Base-by-base conservation (phyloP, 1,140 invertebrate species). In the Apolygus lucorum region DNA sequence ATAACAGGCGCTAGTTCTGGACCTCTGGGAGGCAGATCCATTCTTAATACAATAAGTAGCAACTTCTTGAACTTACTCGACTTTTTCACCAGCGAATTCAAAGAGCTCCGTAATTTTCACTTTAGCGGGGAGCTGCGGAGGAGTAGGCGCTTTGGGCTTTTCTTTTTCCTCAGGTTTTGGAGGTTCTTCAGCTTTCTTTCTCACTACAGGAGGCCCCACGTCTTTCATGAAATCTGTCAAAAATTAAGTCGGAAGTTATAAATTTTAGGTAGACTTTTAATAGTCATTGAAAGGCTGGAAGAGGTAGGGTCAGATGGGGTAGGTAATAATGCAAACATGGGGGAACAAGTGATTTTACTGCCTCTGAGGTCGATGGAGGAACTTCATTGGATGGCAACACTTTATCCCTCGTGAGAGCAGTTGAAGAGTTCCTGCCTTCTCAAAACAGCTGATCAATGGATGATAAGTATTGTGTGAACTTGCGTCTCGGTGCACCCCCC, bases 21-120 rank as follows among this genome's bases (percentile, higher is more conserved):
- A n/a, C n/a, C n/a, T n/a, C n/a, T n/a, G n/a, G n/a, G n/a, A n/a
- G n/a, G n/a, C n/a, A n/a, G n/a, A n/a, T n/a, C n/a, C n/a, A n/a
- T n/a, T n/a, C n/a, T n/a, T n/a, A n/a, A n/a, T n/a, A n/a, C n/a
- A n/a, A n/a, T n/a, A n/a, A n/a, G n/a, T n/a, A n/a, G n/a, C n/a
- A n/a, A n/a, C n/a, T n/a, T 66, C 67, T 28, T 52, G 14, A 28
- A 67, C 70, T 64, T 73, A 74, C 74, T 52, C 34, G 13, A 75
- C 70, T 74, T 75, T 68, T 71, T 75, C 74, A 2, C 74, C 74
- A 14, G 74, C 74, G 70, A 75, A 75, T 66, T 73, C 69, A 67
- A 69, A 74, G 13, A 75, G 64, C 66, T 75, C 42, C 25, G 70
- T 74, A 1, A 75, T 66, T 67, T 70, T 72, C 1, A 29, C 63